These are phyloP conservation scores for Ceratotherium simum DNA, from an alignment of 2,113 vertebrate species.

Conservation along the genomic window DNA sequence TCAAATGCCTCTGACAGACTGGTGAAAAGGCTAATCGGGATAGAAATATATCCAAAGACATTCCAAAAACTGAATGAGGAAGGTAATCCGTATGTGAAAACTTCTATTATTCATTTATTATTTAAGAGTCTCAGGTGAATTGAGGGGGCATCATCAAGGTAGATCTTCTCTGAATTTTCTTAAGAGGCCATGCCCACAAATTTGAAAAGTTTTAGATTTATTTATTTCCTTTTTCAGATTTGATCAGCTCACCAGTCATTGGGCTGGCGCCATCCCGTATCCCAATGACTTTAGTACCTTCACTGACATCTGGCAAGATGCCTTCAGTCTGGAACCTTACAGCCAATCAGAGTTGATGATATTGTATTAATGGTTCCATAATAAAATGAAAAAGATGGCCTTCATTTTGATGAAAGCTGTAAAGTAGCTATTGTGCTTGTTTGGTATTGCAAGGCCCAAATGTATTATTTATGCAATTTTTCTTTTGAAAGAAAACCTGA, in stretches of 20 bases:
- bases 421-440: constrained; percentile 90
- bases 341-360: constrained; percentile 88
- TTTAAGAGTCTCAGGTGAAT: background rate
- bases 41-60: constrained; percentile 5
- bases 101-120: background rate
- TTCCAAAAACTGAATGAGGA: background rate
- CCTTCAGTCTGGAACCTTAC: constrained; percentile 78
- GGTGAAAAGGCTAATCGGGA: constrained; percentile 1
- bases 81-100: background rate
- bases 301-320: constrained; percentile 81
- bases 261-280: constrained; percentile 59
- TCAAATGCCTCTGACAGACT: background rate
- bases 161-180: background rate
- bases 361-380: constrained; percentile 89
- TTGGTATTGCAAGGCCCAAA: constrained; percentile 89
- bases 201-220: constrained; percentile 13
- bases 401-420: constrained; percentile 89
- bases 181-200: background rate
- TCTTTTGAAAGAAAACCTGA: constrained; percentile 89
- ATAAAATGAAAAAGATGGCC: constrained; percentile 90
- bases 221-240: background rate
- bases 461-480: constrained; percentile 93
- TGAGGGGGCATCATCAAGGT: background rate
- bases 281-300: constrained; percentile 23
- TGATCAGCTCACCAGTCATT: background rate